Conservation (phyloP, 2,113 vertebrate species). For the Anarrhichthys ocellatus region DNA sequence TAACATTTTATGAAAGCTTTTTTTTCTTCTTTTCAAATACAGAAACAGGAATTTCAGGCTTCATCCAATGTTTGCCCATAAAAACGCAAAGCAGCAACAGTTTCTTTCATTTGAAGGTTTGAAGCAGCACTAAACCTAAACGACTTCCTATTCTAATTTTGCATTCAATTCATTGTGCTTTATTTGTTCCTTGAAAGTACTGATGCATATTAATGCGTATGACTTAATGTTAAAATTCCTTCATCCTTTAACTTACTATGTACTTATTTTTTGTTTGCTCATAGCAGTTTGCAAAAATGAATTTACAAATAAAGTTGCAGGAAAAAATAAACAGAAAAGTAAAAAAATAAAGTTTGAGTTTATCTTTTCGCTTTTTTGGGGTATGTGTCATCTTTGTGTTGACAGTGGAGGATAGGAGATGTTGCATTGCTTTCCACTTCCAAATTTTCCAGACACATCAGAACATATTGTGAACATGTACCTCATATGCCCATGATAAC, state of each 20-base stretch:
- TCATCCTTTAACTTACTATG: not conserved
- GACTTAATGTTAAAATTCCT: not conserved
- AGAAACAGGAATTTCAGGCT: conserved; percentile 31
- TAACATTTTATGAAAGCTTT: conserved; percentile 10
- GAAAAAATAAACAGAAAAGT: not conserved
- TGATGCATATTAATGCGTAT: not conserved
- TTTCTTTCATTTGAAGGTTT: conserved; percentile 2
- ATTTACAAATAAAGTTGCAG: not conserved
- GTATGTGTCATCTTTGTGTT: not conserved
- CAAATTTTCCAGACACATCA: not conserved
- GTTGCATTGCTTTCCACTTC: not conserved
- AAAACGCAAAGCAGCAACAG: not conserved
- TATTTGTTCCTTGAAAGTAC: not conserved
- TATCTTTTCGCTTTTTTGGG: not conserved
- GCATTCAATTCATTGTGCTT: not conserved
- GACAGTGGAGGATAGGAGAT: not conserved
- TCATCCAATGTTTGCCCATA: not conserved
- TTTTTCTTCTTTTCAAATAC: not conserved
- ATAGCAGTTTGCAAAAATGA: not conserved
- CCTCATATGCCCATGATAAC: not conserved
- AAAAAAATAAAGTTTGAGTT: not conserved
- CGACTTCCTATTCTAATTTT: not conserved
- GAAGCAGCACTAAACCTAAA: not conserved
- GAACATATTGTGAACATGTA: too few species aligned
- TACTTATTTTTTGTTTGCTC: not conserved